These are phyloP conservation scores for Eumacrocentrus americanus DNA, from an alignment of 2,888 invertebrate species.

Conservation along the genomic window DNA sequence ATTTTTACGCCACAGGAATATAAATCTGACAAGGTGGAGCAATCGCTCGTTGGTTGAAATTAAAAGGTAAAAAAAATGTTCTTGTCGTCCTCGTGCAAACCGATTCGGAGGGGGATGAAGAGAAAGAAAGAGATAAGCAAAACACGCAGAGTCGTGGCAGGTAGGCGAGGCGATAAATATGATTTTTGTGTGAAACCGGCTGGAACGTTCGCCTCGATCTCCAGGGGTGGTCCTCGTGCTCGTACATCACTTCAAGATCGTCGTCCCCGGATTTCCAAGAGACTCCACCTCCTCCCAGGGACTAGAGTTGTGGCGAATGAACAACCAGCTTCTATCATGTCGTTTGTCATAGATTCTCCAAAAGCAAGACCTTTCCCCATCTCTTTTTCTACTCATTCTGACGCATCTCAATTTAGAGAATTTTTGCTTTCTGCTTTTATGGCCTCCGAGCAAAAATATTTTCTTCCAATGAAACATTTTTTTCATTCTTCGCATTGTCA, in stretches of 20 bases:
- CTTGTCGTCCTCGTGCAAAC: conserved; percentile 20
- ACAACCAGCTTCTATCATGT: conserved; percentile 16
- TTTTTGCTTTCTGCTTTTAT: not conserved
- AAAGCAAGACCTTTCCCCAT: conserved; percentile 26
- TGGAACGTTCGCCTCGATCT: conserved; percentile 49
- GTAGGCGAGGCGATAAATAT: conserved; percentile 54
- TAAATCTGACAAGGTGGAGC: conserved; percentile 55
- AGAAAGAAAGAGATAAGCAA: conserved; percentile 39
- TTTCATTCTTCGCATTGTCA: too few relatives aligned
- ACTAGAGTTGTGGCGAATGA: conserved; percentile 5
- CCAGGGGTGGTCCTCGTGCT: conserved; percentile 57
- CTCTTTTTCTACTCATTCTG: conserved; percentile 27
- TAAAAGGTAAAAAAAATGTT: conserved; percentile 14
- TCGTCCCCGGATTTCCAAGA: conserved; percentile 31
- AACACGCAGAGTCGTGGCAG: conserved; percentile 43
- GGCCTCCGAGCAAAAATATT: not conserved
- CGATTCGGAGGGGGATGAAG: conserved; percentile 27
- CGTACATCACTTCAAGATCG: conserved; percentile 51
- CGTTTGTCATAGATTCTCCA: conserved; percentile 29
- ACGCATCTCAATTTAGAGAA: conserved; percentile 26
- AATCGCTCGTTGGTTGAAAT: conserved; percentile 49
- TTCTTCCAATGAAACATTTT: not conserved
- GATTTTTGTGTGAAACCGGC: conserved; percentile 56
- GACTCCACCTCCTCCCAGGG: conserved; percentile 34
- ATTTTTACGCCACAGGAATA: conserved; percentile 41